Percentiles rank a stretch among this genome's conserved stretches.
phyloP scores from a whole-genome alignment of 2,113 vertebrate genomes.

The Hystrix cristata region DNA sequence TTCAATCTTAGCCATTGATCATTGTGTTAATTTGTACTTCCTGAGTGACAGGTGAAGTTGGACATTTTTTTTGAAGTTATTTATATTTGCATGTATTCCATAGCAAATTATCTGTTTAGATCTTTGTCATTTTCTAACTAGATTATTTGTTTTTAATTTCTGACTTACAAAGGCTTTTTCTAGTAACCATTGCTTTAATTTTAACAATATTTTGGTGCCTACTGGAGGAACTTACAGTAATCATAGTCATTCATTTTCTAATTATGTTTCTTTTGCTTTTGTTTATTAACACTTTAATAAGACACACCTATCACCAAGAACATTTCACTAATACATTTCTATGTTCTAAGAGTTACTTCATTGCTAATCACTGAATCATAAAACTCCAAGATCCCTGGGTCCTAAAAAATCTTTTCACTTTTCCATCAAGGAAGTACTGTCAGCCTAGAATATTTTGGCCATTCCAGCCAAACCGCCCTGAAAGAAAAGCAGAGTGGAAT shows the following conservation, averaged over 20 bases:
- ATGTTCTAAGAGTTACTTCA: not conserved
- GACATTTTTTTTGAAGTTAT: not conserved
- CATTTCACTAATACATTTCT: not conserved
- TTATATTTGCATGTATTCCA: not conserved
- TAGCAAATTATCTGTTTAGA: not conserved
- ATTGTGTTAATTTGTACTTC: not conserved
- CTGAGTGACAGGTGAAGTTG: not conserved
- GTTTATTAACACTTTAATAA: not conserved
- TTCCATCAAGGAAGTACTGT: not conserved
- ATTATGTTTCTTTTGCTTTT: not conserved
- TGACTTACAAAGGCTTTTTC: not conserved
- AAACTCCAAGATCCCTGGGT: not conserved
- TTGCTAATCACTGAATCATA: not conserved
- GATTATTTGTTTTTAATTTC: not conserved
- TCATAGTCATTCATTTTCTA: not conserved
- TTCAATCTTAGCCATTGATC: not conserved
- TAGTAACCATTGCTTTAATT: conserved; percentile 3
- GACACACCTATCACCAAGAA: not conserved
- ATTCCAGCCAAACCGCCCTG: conserved; percentile 6
- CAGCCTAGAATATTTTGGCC: not conserved
- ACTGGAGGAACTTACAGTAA: not conserved
- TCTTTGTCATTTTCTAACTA: not conserved
- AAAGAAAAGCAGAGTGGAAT: conserved; percentile 30
- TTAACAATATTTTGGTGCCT: not conserved
- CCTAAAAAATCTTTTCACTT: not conserved